Percentiles rank a stretch among this genome's conserved stretches.
Evolutionary conservation across 1,140 invertebrate species (phyloP).

Genomic region (Microplitis demolitor): DNA sequence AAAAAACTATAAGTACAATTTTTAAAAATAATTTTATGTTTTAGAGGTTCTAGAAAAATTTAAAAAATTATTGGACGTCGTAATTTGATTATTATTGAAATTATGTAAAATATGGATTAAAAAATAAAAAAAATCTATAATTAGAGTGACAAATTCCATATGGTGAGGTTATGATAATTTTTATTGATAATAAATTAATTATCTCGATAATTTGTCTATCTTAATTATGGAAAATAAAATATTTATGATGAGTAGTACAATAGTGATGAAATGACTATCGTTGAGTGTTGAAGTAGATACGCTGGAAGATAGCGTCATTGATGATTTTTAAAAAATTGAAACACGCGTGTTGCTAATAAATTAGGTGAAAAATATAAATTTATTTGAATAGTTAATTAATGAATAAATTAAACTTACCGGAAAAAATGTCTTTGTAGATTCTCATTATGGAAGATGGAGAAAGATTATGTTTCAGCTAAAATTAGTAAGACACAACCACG

Average conservation of each 20-base stretch:
- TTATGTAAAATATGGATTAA: too few relatives aligned
- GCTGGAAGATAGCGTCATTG: too few relatives aligned
- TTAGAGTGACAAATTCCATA: conserved; percentile 9
- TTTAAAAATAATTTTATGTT: too few relatives aligned
- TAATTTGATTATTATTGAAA: too few relatives aligned
- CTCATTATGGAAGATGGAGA: conserved; percentile 84
- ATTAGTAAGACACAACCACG: conserved; percentile 66
- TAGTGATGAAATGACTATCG: neutral
- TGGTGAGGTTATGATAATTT: conserved; percentile 26
- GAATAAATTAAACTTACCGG: conserved; percentile 67
- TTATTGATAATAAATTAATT: neutral
- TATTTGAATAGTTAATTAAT: neutral
- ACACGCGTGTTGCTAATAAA: conserved; percentile 27
- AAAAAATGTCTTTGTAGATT: conserved; percentile 94
- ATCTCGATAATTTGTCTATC: neutral
- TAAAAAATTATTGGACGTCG: too few relatives aligned
- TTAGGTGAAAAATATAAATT: conserved; percentile 41
- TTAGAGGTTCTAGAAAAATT: too few relatives aligned
- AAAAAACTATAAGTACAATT: too few relatives aligned
- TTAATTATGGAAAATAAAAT: neutral
- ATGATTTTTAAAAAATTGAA: conserved; percentile 14
- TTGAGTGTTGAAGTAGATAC: too few relatives aligned
- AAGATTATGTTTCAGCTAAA: conserved; percentile 69
- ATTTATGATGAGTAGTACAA: neutral
- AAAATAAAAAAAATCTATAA: too few relatives aligned